Percentiles rank a stretch among this genome's conserved stretches.
Conservation (phyloP, 1,140 invertebrate genomes). For the Platorchestia sp. region DNA sequence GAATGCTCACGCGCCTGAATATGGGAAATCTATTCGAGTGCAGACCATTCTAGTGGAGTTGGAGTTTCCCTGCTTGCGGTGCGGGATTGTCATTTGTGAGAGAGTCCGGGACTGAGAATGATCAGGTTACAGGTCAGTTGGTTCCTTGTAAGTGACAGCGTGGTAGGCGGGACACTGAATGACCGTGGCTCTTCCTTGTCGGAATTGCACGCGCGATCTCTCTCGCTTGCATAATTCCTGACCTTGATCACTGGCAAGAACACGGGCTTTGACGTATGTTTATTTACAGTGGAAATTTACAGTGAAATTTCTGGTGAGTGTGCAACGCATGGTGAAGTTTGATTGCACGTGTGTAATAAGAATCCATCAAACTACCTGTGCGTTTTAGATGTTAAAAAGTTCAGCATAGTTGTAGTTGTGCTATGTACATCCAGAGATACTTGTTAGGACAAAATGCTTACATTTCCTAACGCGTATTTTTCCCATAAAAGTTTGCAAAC, state of each 20-base stretch:
- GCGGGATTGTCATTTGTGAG: neutral
- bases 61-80: neutral
- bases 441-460: too few relatives aligned
- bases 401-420: too few relatives aligned
- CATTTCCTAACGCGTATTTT: too few relatives aligned
- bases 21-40: neutral
- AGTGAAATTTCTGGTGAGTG: neutral
- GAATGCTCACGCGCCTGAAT: neutral
- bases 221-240: neutral
- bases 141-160: constrained; percentile 35
- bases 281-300: neutral
- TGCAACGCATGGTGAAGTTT: neutral
- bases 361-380: too few relatives aligned
- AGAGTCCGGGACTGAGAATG: neutral
- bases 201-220: neutral
- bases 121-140: constrained; percentile 3
- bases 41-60: neutral
- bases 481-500: too few relatives aligned
- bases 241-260: neutral
- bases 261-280: neutral
- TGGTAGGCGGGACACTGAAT: neutral
- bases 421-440: too few relatives aligned
- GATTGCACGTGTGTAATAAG: too few relatives aligned
- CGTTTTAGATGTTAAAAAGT: too few relatives aligned
- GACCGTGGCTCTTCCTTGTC: neutral